Evolutionary conservation across 1,140 invertebrate genomes (phyloP), one percentile per base, ranked within the genome.

Genomic region (Hydropsyche tenuis): DNA sequence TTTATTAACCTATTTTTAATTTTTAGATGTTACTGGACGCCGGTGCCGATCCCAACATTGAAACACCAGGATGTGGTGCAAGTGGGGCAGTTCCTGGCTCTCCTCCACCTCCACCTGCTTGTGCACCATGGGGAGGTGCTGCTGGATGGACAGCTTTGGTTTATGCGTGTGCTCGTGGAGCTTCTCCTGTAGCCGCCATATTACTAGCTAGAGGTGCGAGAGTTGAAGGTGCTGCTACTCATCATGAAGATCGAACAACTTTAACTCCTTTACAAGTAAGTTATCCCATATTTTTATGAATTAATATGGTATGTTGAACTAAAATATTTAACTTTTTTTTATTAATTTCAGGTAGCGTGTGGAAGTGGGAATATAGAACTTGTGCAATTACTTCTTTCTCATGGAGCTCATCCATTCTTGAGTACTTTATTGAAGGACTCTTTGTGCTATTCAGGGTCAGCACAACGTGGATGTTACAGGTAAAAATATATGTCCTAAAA

Each of bases 391-490:
- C 85, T 96, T 0, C 80, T 96, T 16, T 90, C 91, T 0, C 91
- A 94, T 77, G 94, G 94, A 0, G 94, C 94, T 1, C 92, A 95
- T 79, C 92, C 94, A 0, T 96, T 95, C 81, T 85, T 95, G 0
- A 93, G 93, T 0, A 96, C 94, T 0, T 87, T 93, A 70, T 88
- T 93, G 56, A 92, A 93, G 78, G 94, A 95, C 78, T 89, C 91
- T 0, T 85, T 95, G 30, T 94, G 93, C 76, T 95, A 96, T 79
- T 94, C 93, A 0, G 92, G 91, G 0, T 90, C 92, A 0, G 92
- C 93, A 0, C 94, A 95, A 79, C 87, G 92, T 64, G 93, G 93
- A 16, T 94, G 91, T 79, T 94, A 92, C 78, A 91, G 88, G 89
- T 89, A 80, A 75, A 43, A n/a, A 18, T 72, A 22, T 53, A 27